Conservation (phyloP, 2,888 invertebrate species). For the Rhyacophila evoluta region DNA sequence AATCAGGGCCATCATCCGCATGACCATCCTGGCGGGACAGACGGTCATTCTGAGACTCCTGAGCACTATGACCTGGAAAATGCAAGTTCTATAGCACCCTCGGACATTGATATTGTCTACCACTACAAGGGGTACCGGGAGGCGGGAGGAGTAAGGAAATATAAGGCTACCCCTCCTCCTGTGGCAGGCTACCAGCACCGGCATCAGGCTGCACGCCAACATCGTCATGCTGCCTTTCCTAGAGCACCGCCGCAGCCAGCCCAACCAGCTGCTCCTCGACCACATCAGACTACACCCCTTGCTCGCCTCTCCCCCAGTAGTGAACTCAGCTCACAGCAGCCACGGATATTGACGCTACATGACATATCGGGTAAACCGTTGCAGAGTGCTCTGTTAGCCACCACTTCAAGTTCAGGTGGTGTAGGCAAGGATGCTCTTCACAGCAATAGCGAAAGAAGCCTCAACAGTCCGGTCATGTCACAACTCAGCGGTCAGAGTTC, state of each 20-base stretch:
- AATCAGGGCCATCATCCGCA: constrained; percentile 79
- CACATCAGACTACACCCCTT: constrained; percentile 90
- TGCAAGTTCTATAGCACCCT: constrained; percentile 97
- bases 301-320: constrained; percentile 93
- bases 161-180: constrained; percentile 88
- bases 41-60: constrained; percentile 83
- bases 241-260: constrained; percentile 78
- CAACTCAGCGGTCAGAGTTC: constrained; percentile 90
- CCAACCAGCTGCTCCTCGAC: constrained; percentile 76
- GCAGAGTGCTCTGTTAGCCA: constrained; percentile 89
- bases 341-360: constrained; percentile 91
- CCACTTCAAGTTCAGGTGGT: constrained; percentile 89
- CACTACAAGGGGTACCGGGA: constrained; percentile 96
- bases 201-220: constrained; percentile 79
- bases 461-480: constrained; percentile 94
- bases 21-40: constrained; percentile 80
- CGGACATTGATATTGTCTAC: constrained; percentile 96
- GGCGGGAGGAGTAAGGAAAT: constrained; percentile 84
- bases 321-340: constrained; percentile 91
- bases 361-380: constrained; percentile 94
- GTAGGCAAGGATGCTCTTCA: constrained; percentile 90
- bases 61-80: constrained; percentile 98
- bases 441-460: constrained; percentile 90
- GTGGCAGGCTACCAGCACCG: constrained; percentile 83
- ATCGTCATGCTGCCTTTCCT: constrained; percentile 80